Evolutionary conservation across 2,113 vertebrate species (phyloP), one percentile per base, ranked within the genome.

Genomic region (Esox niger): DNA sequence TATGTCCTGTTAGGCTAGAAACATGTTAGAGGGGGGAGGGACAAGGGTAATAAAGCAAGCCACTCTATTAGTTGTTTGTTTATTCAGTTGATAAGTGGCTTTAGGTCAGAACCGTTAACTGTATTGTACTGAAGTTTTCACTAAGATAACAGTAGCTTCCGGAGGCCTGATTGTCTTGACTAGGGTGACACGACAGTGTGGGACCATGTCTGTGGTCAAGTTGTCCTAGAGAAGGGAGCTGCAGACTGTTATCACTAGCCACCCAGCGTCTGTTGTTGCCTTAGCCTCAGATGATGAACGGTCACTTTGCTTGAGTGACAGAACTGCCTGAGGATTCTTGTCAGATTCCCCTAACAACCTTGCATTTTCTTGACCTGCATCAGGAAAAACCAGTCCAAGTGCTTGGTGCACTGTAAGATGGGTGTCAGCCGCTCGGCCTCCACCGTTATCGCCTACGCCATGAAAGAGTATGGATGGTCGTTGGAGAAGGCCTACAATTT

Each of bases 341-440:
- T 29, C 5, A 11, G 25, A 26, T 29, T 58, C 11, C 17, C 27
- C 25, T 17, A 17, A 29, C 56, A 29, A 10, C 56, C 13, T 13
- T 31, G 15, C 57, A 30, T 17, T 30, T 49, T 7, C 32, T 1
- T 54, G 8, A 47, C 9, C 21, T 7, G 21, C 23, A 35, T 60
- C 81, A 99, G 97, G 87, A 96, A 92, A 79, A 97, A 96, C 76
- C 93, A 83, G 62, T 98, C 97, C 74, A 98, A 98, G 84, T 99
- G 97, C 89, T 92, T 98, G 74, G 97, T 99, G 46, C 97, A 99
- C 75, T 99, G 97, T 83, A 99, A 98, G 70, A 99, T 99, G 97
- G 97, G 97, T 0, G 96, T 99, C 32, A 99, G 97, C 72, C 94
- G 97, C 0, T 99, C 97, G 0, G 97, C 97, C 0, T 99, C 97